Percentiles rank a stretch among this genome's conserved stretches.
Conservation (phyloP, 2,797 vertebrate species). For the Zenarchopterus dispar region DNA sequence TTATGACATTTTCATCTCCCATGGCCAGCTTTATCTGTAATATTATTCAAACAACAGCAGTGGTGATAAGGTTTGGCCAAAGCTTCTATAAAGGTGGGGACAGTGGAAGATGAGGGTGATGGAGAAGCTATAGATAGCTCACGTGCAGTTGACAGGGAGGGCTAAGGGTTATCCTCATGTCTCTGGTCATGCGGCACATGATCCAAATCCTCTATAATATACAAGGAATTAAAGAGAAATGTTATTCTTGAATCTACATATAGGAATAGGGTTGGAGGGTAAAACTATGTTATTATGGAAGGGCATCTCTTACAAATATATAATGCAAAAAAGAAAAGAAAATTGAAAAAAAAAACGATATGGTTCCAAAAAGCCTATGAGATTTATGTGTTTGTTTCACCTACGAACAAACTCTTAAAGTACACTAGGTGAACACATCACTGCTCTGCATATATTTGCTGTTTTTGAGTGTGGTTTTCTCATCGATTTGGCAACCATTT, state of each 20-base stretch:
- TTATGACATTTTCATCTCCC: slow-evolving; percentile 14
- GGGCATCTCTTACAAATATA: too few relatives aligned
- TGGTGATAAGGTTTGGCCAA: slow-evolving; percentile 67
- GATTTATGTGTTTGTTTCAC: background rate
- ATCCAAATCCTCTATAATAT: slow-evolving; percentile 41
- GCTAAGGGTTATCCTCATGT: slow-evolving; percentile 53
- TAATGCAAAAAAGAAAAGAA: too few relatives aligned
- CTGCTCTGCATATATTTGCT: too few relatives aligned
- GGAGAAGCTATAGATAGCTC: slow-evolving; percentile 60
- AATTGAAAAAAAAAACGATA: too few relatives aligned
- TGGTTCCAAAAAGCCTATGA: slow-evolving; percentile 15
- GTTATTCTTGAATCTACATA: slow-evolving; percentile 29
- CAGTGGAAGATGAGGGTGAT: slow-evolving; percentile 49
- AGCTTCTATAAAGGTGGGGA: slow-evolving; percentile 34
- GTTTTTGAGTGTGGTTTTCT: slow-evolving; percentile 4
- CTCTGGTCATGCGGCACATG: slow-evolving; percentile 28
- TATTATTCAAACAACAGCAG: slow-evolving; percentile 66
- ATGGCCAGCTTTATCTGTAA: slow-evolving; percentile 52
- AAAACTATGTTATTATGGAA: too few relatives aligned
- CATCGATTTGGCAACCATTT: slow-evolving; percentile 25
- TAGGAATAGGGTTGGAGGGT: too few relatives aligned
- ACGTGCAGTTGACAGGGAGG: slow-evolving; percentile 47
- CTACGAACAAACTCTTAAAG: slow-evolving; percentile 8
- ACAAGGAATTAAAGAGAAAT: slow-evolving; percentile 36
- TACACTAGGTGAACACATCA: background rate